Evolutionary conservation across 2,888 invertebrate species (phyloP).

Genomic region (Plutella xylostella): DNA sequence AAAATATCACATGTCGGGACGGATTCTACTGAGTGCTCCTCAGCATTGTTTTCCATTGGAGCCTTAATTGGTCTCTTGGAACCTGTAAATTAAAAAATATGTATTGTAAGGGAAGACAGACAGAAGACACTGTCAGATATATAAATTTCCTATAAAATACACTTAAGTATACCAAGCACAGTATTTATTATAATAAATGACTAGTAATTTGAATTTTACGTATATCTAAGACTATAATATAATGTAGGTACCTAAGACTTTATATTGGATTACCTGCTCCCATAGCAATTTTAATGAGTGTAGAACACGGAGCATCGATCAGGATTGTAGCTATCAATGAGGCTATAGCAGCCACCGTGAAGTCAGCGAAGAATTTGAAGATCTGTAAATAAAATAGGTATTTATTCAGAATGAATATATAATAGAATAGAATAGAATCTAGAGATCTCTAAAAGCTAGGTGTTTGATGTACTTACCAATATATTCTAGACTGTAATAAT

Average conservation of each 20-base stretch:
- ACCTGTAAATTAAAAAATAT: too few relatives aligned
- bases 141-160: not conserved
- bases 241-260: not conserved
- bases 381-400: conserved; percentile 11
- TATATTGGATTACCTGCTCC: conserved; percentile 14
- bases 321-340: conserved; percentile 1
- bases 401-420: too few relatives aligned
- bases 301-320: conserved; percentile 3
- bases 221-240: not conserved
- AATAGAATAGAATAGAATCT: too few relatives aligned
- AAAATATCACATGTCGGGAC: too few relatives aligned
- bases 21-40: too few relatives aligned
- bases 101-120: not conserved
- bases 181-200: not conserved
- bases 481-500: too few relatives aligned
- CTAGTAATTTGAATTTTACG: not conserved
- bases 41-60: too few relatives aligned
- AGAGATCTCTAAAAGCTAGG: too few relatives aligned
- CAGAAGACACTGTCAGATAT: not conserved
- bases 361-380: not conserved
- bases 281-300: not conserved
- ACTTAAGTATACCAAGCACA: not conserved
- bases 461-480: too few relatives aligned
- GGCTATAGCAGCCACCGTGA: not conserved
- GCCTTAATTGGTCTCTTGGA: too few relatives aligned